Evolutionary conservation across 2,888 invertebrate species (phyloP).

Genomic region (Pelosia muscerda): DNA sequence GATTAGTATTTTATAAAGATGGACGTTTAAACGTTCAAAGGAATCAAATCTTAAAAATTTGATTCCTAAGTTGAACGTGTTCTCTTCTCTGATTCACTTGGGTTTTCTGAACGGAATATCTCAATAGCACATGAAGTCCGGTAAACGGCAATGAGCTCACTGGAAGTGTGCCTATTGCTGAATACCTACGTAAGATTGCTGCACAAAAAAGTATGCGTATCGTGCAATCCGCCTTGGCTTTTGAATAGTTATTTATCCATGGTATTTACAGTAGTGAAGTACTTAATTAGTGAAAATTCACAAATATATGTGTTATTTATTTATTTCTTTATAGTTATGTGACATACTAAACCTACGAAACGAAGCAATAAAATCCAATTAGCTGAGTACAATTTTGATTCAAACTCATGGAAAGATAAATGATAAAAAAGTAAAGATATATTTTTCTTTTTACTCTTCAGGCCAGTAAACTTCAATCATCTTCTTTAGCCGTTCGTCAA

Average conservation of each 20-base stretch:
- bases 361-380: neutral
- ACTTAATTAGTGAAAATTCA: no score
- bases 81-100: no score
- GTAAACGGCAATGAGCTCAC: no score
- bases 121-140: no score
- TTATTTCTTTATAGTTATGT: neutral
- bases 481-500: conserved; percentile 67
- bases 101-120: no score
- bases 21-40: no score
- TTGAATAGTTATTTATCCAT: no score
- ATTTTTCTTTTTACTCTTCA: neutral
- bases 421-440: neutral
- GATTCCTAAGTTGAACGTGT: no score
- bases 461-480: conserved; percentile 70
- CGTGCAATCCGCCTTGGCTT: neutral
- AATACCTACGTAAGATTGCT: neutral
- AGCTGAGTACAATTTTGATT: neutral
- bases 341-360: neutral
- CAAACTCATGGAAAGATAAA: no score
- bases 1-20: no score
- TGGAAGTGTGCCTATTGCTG: no score
- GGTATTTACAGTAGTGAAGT: neutral
- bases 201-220: neutral
- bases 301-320: neutral
- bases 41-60: no score